Evolutionary conservation across 2,797 vertebrate species (phyloP).

Genomic region (Varecia variegata): DNA sequence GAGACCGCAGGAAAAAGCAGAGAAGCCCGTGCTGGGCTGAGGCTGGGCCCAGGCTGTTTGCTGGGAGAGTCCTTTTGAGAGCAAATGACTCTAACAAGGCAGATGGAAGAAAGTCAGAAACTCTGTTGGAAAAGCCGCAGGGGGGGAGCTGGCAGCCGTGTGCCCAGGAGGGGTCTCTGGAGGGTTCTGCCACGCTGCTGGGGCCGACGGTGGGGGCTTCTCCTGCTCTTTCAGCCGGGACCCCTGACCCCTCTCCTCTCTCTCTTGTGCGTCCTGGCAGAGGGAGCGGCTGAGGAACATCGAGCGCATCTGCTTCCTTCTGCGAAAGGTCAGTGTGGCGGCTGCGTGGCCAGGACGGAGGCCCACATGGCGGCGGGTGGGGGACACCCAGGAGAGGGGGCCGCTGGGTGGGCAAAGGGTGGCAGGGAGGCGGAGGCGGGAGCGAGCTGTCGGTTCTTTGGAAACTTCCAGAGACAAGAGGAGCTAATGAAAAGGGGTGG

Average conservation of each 20-base stretch:
- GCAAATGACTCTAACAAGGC: neutral
- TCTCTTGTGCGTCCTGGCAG: constrained; percentile 78
- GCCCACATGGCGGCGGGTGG: neutral
- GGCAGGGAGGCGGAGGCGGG: neutral
- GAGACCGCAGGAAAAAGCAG: neutral
- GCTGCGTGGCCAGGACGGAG: neutral
- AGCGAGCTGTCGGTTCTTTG: neutral
- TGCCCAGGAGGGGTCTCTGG: neutral
- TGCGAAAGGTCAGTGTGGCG: constrained; percentile 91
- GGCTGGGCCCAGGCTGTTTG: neutral
- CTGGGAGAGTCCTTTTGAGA: neutral
- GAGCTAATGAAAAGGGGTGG: constrained; percentile 47
- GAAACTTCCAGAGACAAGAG: constrained; percentile 61
- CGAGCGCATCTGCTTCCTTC: constrained; percentile 96
- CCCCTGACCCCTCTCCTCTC: neutral
- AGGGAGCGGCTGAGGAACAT: constrained; percentile 97
- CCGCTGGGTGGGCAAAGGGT: neutral
- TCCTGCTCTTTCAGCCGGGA: neutral
- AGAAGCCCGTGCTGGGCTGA: neutral
- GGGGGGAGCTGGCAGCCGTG: neutral
- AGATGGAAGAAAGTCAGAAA: neutral
- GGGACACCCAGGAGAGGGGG: neutral
- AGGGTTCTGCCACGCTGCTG: neutral
- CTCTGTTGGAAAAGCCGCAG: neutral
- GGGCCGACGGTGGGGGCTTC: neutral